Conservation (phyloP, 2,797 vertebrate genomes). For the Eutrigla gurnardus region DNA sequence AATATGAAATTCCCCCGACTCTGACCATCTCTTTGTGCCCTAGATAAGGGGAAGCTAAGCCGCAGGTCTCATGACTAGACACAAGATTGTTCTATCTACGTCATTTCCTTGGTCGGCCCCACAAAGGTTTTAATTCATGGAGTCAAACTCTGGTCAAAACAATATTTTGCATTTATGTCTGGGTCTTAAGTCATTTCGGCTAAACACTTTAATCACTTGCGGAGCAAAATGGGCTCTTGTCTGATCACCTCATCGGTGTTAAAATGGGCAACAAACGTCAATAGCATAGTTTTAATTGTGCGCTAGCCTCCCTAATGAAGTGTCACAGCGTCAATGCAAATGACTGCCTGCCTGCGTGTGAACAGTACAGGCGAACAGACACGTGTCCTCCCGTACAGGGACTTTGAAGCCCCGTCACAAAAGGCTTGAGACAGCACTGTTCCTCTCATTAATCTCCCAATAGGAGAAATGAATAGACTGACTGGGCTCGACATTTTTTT, state of each 20-base stretch:
- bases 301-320: slow-evolving; percentile 47
- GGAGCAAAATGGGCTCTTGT: neutral
- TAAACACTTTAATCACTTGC: slow-evolving; percentile 30
- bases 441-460: slow-evolving; percentile 76
- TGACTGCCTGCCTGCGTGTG: slow-evolving; percentile 42
- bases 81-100: slow-evolving; percentile 44
- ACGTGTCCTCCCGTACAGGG: slow-evolving; percentile 48
- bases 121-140: slow-evolving; percentile 53
- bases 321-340: slow-evolving; percentile 43
- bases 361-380: slow-evolving; percentile 54
- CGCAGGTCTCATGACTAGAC: slow-evolving; percentile 63
- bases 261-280: slow-evolving; percentile 35
- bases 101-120: slow-evolving; percentile 41
- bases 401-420: slow-evolving; percentile 68
- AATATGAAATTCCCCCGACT: slow-evolving; percentile 8
- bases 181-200: neutral
- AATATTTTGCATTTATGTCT: slow-evolving; percentile 7
- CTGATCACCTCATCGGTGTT: slow-evolving; percentile 24
- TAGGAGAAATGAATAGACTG: slow-evolving; percentile 70
- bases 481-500: slow-evolving; percentile 68
- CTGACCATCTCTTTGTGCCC: slow-evolving; percentile 35
- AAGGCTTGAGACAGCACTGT: slow-evolving; percentile 68
- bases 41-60: slow-evolving; percentile 22
- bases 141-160: slow-evolving; percentile 16
- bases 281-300: slow-evolving; percentile 52